phyloP scores from a whole-genome alignment of 2,113 vertebrate genomes.

The Triplophysa dalaica region DNA sequence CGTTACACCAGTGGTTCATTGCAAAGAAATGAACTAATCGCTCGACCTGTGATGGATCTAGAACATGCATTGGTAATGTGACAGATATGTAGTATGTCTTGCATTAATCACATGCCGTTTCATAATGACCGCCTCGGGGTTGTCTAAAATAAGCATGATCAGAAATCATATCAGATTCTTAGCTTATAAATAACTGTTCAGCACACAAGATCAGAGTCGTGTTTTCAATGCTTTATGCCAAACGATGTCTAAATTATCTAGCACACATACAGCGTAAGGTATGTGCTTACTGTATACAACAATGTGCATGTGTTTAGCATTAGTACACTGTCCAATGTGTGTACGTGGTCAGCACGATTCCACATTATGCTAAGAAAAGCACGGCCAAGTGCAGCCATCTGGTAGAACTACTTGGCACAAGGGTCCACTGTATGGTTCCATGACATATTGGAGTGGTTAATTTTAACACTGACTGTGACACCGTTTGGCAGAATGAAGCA shows the following conservation, averaged over 20 bases:
- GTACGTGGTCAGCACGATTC: constrained; percentile 67
- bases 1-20: background rate
- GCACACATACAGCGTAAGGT: background rate
- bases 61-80: constrained; percentile 34
- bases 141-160: background rate
- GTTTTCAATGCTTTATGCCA: too few relatives aligned
- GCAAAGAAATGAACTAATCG: background rate
- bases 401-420: constrained; percentile 75
- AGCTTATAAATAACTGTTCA: background rate
- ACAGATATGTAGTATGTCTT: constrained; percentile 24
- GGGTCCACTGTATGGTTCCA: constrained; percentile 63
- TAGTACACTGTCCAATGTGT: constrained; percentile 39
- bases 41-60: background rate
- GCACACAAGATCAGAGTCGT: background rate
- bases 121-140: constrained; percentile 18
- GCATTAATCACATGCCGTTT: background rate
- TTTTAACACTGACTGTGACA: constrained; percentile 79
- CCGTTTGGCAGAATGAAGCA: constrained; percentile 71
- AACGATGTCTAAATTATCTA: background rate
- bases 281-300: background rate
- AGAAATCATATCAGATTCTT: background rate
- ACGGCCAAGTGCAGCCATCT: constrained; percentile 76
- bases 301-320: background rate
- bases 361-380: constrained; percentile 65
- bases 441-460: constrained; percentile 79